Evolutionary conservation across 2,113 vertebrate species (phyloP), one percentile per base, ranked within the genome.

Genomic region (Heterotis niloticus): DNA sequence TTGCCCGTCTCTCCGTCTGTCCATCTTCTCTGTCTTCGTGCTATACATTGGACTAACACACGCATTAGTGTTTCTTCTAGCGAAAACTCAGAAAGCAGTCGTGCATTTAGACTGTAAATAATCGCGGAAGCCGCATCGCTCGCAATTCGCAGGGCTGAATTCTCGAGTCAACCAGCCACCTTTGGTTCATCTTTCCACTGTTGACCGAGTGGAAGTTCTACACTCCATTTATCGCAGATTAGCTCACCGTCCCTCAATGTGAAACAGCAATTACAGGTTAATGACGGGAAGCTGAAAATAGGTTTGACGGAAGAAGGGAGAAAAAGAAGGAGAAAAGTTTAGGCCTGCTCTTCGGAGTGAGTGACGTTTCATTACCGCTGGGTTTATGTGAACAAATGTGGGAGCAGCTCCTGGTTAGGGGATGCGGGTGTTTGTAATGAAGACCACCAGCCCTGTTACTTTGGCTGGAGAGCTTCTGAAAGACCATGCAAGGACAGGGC

Each of bases 401-500:
- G 44, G 62, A 59, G 59, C n/a, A n/a, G n/a, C n/a, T n/a, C n/a
- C n/a, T n/a, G n/a, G n/a, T n/a, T 44, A 44, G 34, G 34, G 34
- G 34, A 44, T 44, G 34, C 34, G 7, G 34, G 34, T 44, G 34
- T 44, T 44, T 44, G 34, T 44, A 44, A 44, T 44, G 34, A 44
- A 44, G 34, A 44, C 34, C 34, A 44, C 34, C 34, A 44, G 34
- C 34, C 34, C 34, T 44, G 34, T 44, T 44, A 44, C 34, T 44
- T 2, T 44, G 34, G 34, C 34, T 44, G 34, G 34, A 44, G 34
- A 4, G 34, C 3, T 44, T 44, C 34, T 44, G 34, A 44, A 44
- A 44, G 34, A 44, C 54, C 54, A 72, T 51, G 23, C 69, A 74
- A 72, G 78, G 78, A 75, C 68, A 79, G 75, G 51, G 80, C 71